phyloP scores from a whole-genome alignment of 2,888 invertebrate species.

The Entomobrya proxima region DNA sequence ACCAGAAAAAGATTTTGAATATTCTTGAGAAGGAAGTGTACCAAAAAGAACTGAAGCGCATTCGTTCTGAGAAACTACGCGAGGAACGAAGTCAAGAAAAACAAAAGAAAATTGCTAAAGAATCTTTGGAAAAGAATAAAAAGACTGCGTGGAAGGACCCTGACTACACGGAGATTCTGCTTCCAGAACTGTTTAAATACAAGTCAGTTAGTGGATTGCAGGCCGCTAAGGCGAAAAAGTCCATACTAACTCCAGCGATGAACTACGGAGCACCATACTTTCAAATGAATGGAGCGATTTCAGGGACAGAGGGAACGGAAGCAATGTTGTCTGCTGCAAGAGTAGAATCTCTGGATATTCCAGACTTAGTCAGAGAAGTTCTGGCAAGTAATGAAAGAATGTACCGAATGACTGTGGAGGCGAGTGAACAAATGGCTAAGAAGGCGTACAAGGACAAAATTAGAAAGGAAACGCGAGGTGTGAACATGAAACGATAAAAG shows the following conservation, averaged over 20 bases:
- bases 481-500: conserved; percentile 9
- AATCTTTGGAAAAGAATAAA: conserved; percentile 44
- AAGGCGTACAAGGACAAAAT: conserved; percentile 48
- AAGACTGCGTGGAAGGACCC: conserved; percentile 44
- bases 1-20: conserved; percentile 61
- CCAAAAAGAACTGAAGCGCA: conserved; percentile 57
- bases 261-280: conserved; percentile 63
- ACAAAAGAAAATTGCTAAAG: conserved; percentile 21
- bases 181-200: conserved; percentile 60
- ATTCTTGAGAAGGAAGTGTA: conserved; percentile 67
- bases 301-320: conserved; percentile 7
- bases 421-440: conserved; percentile 60
- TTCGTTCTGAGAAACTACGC: conserved; percentile 32
- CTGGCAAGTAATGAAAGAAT: conserved; percentile 67
- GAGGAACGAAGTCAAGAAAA: conserved; percentile 33
- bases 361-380: conserved; percentile 63
- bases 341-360: conserved; percentile 57
- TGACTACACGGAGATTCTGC: conserved; percentile 48
- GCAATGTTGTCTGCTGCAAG: conserved; percentile 31
- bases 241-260: conserved; percentile 3
- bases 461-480: conserved; percentile 4
- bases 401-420: conserved; percentile 62
- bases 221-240: conserved; percentile 48
- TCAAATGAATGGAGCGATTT: conserved; percentile 46
- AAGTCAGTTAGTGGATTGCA: conserved; percentile 51